Base-by-base conservation (phyloP, 2,797 vertebrate genomes). In the Chloroceryle amazona region DNA sequence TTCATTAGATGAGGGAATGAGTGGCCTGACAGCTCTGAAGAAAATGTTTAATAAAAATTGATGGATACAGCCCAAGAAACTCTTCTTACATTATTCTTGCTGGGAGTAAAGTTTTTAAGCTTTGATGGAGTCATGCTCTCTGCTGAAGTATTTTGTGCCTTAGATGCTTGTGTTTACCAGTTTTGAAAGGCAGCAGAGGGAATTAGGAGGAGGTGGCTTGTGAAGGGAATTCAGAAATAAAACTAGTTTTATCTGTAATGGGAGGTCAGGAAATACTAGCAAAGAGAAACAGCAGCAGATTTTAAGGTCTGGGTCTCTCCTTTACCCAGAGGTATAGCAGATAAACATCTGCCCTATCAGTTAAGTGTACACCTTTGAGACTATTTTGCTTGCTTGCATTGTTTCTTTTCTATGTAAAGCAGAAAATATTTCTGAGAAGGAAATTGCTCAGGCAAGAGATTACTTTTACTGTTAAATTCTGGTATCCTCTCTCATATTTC, bases 41-140 rank as follows among this genome's bases (percentile, higher is more conserved):
- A 85, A 96, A 96, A 87, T 52, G 46, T 90, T 97, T 98, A 97
- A 97, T 95, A 96, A 95, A 96, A 98, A 95, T 85, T 84, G 94
- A 97, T 97, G 90, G 91, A 96, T 96, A 90, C 15, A 37, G 82
- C 75, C 42, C 33, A 86, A 88, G 94, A 97, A 96, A 49, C 81
- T 89, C 70, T 57, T 25, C 22, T 95, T 97, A 92, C 86, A 92
- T 98, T 97, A 94, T 97, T 97, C 65, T 97, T 96, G 46, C 51
- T 44, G 58, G 6, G 42, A 88, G 81, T 96, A 90, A 96, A 93
- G 82, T 96, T 97, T 94, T 96, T 95, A 93, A 93, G 91, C 54
- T 41, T 81, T 89, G 93, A 96, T 72, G 84, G 82, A 97, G 80
- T 91, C 84, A 81, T 31, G 46, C 62, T 96, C 62, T 96, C n/a